Conservation (phyloP, 1,140 invertebrate species). For the Drosophila ogumai region DNA sequence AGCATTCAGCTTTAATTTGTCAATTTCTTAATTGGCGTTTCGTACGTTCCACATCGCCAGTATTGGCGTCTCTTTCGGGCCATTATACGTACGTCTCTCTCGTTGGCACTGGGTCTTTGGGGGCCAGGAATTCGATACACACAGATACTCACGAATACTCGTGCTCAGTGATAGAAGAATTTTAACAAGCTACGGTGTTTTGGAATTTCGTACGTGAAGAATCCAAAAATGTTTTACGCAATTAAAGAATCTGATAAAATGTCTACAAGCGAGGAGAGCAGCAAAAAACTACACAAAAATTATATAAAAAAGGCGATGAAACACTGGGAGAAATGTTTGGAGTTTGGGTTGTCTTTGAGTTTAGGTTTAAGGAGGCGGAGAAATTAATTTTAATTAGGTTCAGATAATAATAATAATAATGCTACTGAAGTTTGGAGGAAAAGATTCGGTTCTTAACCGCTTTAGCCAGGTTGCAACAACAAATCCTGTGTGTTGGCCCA, state of each 20-base stretch:
- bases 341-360: not conserved
- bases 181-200: constrained; percentile 83
- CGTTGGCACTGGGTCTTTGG: not conserved
- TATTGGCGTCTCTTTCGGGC: constrained; percentile 23
- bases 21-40: constrained; percentile 84
- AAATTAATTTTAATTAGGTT: not conserved
- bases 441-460: no score
- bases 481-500: no score
- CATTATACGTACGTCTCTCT: not conserved
- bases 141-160: constrained; percentile 3
- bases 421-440: not conserved
- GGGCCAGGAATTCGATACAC: constrained; percentile 25
- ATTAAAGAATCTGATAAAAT: constrained; percentile 84
- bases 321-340: not conserved
- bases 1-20: constrained; percentile 83
- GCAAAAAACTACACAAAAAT: constrained; percentile 23
- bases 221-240: constrained; percentile 84
- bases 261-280: constrained; percentile 65
- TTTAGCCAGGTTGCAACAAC: no score
- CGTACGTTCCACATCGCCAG: constrained; percentile 72
- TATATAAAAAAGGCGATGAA: constrained; percentile 19
- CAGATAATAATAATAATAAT: no score
- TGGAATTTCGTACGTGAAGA: constrained; percentile 83
- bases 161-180: constrained; percentile 77
- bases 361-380: not conserved